Evolutionary conservation across 2,888 invertebrate species (phyloP).

Genomic region (Polymixis flavicincta): DNA sequence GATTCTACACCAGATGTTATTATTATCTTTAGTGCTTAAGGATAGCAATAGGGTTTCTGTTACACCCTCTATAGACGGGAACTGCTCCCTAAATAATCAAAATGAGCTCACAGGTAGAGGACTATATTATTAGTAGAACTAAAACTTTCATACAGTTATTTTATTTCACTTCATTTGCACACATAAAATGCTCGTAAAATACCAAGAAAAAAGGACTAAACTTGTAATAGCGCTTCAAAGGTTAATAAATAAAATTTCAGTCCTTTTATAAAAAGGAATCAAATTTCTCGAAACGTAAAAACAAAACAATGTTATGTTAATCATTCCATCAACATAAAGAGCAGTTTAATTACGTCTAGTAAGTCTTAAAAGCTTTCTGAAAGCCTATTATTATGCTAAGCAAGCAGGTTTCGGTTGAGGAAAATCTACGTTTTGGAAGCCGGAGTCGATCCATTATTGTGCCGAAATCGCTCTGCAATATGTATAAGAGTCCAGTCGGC

Average conservation of each 20-base stretch:
- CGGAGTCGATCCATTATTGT: slow-evolving; percentile 22
- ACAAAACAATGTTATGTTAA: slow-evolving; percentile 52
- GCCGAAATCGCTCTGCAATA: background rate
- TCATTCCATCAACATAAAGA: slow-evolving; percentile 46
- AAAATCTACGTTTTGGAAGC: slow-evolving; percentile 42
- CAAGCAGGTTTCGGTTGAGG: slow-evolving; percentile 44
- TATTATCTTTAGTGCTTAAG: no score
- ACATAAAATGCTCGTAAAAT: background rate
- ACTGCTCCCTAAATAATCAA: background rate
- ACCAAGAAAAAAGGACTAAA: background rate
- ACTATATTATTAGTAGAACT: background rate
- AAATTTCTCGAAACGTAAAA: slow-evolving; percentile 37
- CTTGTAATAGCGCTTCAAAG: background rate
- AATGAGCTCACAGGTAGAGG: background rate
- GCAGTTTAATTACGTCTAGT: slow-evolving; percentile 58
- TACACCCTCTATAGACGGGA: no score
- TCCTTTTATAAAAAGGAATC: background rate
- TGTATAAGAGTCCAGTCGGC: slow-evolving; percentile 4
- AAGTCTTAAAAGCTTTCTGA: slow-evolving; percentile 63
- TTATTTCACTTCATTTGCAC: background rate
- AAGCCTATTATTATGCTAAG: slow-evolving; percentile 65
- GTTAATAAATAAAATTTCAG: background rate
- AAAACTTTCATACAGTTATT: background rate
- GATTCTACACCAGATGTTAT: no score
- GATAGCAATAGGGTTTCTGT: no score